A percentile compares a stretch with the other conserved stretches of the same genome.
phyloP scores from a whole-genome alignment of 2,113 vertebrate species.

The Apaloderma vittatum region DNA sequence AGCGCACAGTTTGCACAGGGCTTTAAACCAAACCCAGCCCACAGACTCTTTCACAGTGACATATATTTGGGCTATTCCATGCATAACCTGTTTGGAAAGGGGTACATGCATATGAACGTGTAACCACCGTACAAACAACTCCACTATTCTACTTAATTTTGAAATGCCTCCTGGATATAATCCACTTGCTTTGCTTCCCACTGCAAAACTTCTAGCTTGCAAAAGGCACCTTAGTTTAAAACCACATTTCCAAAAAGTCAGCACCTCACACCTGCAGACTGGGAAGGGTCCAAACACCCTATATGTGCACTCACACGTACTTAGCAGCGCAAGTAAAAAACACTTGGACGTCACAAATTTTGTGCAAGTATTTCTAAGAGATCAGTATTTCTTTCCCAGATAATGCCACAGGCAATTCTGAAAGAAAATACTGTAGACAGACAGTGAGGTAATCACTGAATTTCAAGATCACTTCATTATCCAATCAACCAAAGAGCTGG shows the following conservation, averaged over 20 bases:
- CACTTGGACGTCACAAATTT: neutral
- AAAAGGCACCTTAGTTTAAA: neutral
- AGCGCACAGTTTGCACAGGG: neutral
- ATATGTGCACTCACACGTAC: neutral
- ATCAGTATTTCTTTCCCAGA: neutral
- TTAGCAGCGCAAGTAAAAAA: neutral
- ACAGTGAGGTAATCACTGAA: constrained; percentile 39
- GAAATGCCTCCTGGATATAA: neutral
- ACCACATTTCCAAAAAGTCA: neutral
- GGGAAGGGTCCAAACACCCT: neutral
- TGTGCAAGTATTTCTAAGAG: neutral
- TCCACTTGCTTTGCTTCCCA: neutral
- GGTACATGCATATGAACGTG: neutral
- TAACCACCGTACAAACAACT: neutral
- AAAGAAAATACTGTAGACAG: constrained; percentile 34
- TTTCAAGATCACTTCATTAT: constrained; percentile 58
- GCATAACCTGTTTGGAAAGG: neutral
- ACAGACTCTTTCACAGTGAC: neutral
- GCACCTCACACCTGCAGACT: neutral
- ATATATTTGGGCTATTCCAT: neutral
- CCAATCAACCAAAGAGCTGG: constrained; percentile 42
- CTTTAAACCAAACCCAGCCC: neutral
- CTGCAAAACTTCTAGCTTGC: neutral
- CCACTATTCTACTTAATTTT: neutral
- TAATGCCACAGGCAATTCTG: neutral